Percentiles rank a stretch among this genome's conserved stretches.
These are phyloP conservation scores for Cassiopea andromeda DNA, from an alignment of 30 jellyfish, hydroid and myxozoan species.

Conservation along the genomic window DNA sequence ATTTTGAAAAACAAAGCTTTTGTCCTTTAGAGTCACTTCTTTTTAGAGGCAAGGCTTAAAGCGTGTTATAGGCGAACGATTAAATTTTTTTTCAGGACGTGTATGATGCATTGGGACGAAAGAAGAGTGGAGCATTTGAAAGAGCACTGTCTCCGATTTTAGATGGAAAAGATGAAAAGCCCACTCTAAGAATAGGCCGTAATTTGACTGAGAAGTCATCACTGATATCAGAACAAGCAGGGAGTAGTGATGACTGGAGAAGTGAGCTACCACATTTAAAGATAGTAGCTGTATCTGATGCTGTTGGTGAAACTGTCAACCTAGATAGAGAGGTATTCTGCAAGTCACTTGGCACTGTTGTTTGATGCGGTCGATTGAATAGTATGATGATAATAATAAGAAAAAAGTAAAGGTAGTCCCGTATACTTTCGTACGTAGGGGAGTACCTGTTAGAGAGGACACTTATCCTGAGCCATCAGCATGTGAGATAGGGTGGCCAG, in stretches of 20 bases:
- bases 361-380: not conserved
- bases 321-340: slow-evolving; percentile 51
- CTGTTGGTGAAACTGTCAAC: slow-evolving; percentile 49
- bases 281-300: slow-evolving; percentile 57
- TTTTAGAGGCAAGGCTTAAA: too few species aligned
- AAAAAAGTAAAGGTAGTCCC: too few species aligned
- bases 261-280: slow-evolving; percentile 55
- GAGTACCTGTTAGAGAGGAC: too few species aligned
- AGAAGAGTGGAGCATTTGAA: slow-evolving; percentile 5
- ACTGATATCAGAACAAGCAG: slow-evolving; percentile 11
- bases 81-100: slow-evolving; percentile 19
- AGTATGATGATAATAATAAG: too few species aligned
- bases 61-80: too few species aligned
- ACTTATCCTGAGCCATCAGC: too few species aligned
- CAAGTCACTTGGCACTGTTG: not conserved
- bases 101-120: not conserved
- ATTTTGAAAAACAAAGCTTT: too few species aligned
- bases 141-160: slow-evolving; percentile 15
- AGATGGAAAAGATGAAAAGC: slow-evolving; percentile 14
- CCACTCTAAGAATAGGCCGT: slow-evolving; percentile 11
- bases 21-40: too few species aligned
- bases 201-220: slow-evolving; percentile 14
- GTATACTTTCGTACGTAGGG: too few species aligned
- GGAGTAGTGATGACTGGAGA: slow-evolving; percentile 59
- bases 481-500: too few species aligned